Conservation (phyloP, 2,113 vertebrate species). For the Aplodontia rufa region DNA sequence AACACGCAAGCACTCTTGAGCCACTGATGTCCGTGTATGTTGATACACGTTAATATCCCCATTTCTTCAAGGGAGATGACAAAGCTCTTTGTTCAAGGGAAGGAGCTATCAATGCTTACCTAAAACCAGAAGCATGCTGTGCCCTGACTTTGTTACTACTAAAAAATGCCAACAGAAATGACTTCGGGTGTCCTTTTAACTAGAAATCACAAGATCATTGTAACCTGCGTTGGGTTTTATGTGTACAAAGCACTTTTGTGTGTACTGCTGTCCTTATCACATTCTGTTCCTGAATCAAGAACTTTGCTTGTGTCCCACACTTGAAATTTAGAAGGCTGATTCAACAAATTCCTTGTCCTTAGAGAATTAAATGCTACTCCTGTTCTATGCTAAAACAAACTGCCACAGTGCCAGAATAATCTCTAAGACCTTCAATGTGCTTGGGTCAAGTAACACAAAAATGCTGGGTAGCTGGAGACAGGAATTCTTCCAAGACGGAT, state of each 20-base stretch:
- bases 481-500: not conserved
- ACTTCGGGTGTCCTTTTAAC: not conserved
- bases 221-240: not conserved
- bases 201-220: not conserved
- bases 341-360: constrained; percentile 19
- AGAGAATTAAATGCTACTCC: not conserved
- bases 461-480: not conserved
- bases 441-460: constrained; percentile 12
- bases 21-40: not conserved
- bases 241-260: constrained; percentile 25
- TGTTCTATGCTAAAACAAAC: constrained; percentile 1
- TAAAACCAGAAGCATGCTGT: not conserved
- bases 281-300: constrained; percentile 11
- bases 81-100: not conserved
- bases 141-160: not conserved
- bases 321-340: constrained; percentile 11
- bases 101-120: not conserved
- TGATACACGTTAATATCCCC: not conserved
- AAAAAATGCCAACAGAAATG: not conserved
- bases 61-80: not conserved
- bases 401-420: not conserved
- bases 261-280: not conserved
- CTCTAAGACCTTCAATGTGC: not conserved
- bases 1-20: not conserved
- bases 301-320: not conserved